phyloP scores from a whole-genome alignment of 2,797 vertebrate genomes.

The Hapalemur alaotrensis region DNA sequence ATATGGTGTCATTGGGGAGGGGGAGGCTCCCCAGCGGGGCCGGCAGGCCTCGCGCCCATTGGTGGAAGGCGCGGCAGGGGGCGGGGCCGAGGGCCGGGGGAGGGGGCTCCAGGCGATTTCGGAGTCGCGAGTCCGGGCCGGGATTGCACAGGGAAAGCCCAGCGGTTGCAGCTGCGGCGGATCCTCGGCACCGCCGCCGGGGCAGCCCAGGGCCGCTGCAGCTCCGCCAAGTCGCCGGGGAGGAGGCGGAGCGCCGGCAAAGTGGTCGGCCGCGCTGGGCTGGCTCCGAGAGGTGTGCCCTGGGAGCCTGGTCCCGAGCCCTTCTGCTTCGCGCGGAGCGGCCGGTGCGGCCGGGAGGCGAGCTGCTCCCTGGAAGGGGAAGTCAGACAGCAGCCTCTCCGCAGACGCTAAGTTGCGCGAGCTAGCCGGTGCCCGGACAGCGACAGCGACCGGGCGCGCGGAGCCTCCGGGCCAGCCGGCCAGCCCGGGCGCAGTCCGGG shows the following conservation, averaged over 20 bases:
- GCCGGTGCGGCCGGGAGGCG: conserved; percentile 52
- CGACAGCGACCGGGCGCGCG: not conserved
- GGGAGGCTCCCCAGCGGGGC: conserved; percentile 40
- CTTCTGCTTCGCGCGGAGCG: conserved; percentile 76
- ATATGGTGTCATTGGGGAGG: conserved; percentile 87
- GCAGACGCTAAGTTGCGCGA: conserved; percentile 73
- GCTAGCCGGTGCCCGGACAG: conserved; percentile 54
- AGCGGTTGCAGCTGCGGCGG: conserved; percentile 90
- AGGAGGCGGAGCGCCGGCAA: conserved; percentile 71
- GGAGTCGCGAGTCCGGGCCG: conserved; percentile 85
- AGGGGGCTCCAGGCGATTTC: conserved; percentile 82
- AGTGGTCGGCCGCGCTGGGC: conserved; percentile 62
- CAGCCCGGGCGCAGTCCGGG: conserved; percentile 60
- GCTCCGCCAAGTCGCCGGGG: conserved; percentile 67
- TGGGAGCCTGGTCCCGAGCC: conserved; percentile 74
- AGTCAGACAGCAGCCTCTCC: conserved; percentile 59
- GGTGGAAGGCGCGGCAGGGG: conserved; percentile 85
- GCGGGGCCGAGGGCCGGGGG: conserved; percentile 66
- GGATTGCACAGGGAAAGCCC: conserved; percentile 89
- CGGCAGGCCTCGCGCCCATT: conserved; percentile 84
- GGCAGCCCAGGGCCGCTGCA: conserved; percentile 58
- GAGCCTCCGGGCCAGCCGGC: not conserved
- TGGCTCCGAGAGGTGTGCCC: conserved; percentile 75
- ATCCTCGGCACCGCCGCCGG: conserved; percentile 85
- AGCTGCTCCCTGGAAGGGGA: conserved; percentile 50